These are phyloP conservation scores for Eulemur rufifrons DNA, from an alignment of 2,113 vertebrate species.

Conservation along the genomic window DNA sequence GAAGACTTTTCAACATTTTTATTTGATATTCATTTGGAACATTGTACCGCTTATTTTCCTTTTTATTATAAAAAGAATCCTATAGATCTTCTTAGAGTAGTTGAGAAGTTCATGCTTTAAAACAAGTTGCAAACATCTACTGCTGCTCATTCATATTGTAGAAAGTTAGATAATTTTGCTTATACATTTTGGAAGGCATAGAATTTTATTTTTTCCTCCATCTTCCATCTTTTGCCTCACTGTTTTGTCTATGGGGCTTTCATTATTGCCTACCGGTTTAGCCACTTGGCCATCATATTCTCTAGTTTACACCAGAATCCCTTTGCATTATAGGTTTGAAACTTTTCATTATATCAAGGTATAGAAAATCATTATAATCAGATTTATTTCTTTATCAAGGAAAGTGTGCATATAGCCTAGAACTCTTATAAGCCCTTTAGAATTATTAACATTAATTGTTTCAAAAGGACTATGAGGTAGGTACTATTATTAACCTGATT, in stretches of 20 bases:
- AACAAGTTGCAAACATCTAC: neutral
- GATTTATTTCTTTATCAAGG: neutral
- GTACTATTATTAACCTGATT: neutral
- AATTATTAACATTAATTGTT: neutral
- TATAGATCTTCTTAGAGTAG: neutral
- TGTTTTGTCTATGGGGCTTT: neutral
- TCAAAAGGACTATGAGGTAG: neutral
- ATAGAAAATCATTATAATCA: neutral
- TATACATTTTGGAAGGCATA: neutral
- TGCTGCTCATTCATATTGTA: neutral
- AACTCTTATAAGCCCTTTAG: neutral
- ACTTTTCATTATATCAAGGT: neutral
- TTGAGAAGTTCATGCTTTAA: neutral
- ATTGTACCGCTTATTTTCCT: neutral
- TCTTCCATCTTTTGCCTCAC: neutral
- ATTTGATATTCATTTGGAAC: constrained; percentile 41
- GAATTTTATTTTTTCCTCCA: neutral
- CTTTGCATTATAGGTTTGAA: neutral
- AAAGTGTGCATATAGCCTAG: neutral
- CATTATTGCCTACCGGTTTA: neutral
- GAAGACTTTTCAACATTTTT: constrained; percentile 16
- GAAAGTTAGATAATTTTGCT: neutral
- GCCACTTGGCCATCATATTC: neutral
- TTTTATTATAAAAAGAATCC: neutral
- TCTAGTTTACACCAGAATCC: neutral